phyloP scores from a whole-genome alignment of 2,113 vertebrate species.

The Aldabrachelys gigantea region DNA sequence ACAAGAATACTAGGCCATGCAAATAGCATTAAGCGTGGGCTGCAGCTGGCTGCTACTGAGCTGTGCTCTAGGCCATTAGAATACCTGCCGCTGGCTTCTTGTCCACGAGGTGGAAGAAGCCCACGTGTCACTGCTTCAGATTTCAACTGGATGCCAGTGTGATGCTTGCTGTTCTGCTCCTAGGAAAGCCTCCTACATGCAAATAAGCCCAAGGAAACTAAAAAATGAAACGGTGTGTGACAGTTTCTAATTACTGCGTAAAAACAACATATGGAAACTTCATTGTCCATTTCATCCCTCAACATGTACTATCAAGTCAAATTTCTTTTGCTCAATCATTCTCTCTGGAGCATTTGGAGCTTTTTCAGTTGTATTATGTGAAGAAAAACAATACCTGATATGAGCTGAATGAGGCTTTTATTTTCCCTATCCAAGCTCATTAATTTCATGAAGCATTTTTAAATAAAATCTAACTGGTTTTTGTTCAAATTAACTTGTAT shows the following conservation, averaged over 20 bases:
- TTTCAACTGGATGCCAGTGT: conserved; percentile 73
- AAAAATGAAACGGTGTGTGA: conserved; percentile 86
- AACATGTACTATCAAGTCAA: conserved; percentile 85
- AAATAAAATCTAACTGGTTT: not conserved
- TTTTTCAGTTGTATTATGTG: conserved; percentile 61
- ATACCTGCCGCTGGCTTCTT: conserved; percentile 73
- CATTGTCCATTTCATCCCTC: conserved; percentile 92
- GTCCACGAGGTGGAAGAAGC: conserved; percentile 58
- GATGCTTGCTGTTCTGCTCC: conserved; percentile 72
- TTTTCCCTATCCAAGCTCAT: conserved; percentile 63
- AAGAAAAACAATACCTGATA: conserved; percentile 52
- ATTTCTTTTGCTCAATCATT: conserved; percentile 83
- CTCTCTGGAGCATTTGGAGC: conserved; percentile 74
- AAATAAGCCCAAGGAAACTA: conserved; percentile 84
- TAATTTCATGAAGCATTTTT: conserved; percentile 50
- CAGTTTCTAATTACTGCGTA: conserved; percentile 91
- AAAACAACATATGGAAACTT: conserved; percentile 93
- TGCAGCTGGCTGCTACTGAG: conserved; percentile 22
- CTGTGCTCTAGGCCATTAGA: not conserved
- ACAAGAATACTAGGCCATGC: not conserved
- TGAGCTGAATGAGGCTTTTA: conserved; percentile 55
- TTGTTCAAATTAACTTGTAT: conserved; percentile 1
- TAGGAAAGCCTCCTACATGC: conserved; percentile 76
- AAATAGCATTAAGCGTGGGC: not conserved
- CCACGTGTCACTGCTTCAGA: conserved; percentile 49